These are phyloP conservation scores for Ambastaia sidthimunki DNA, from an alignment of 2,797 vertebrate species.

Conservation along the genomic window DNA sequence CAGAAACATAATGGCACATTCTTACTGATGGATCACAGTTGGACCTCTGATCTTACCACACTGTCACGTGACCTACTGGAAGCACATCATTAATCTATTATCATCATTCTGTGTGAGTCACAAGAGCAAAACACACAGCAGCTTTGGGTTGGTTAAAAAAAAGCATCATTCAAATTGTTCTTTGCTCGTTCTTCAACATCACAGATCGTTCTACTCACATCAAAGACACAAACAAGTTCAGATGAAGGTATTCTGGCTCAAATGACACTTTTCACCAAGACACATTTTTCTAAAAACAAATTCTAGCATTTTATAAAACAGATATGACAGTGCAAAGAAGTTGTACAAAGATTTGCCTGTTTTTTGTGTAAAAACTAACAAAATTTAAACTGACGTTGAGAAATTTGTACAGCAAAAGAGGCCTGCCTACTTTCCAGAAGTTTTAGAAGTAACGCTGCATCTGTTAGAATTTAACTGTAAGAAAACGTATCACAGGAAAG, in stretches of 20 bases:
- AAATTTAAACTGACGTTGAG: conserved; percentile 5
- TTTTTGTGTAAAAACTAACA: conserved; percentile 13
- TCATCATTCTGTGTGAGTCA: conserved; percentile 25
- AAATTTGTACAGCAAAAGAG: conserved; percentile 8
- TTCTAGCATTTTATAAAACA: conserved; percentile 33
- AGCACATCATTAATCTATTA: conserved; percentile 32
- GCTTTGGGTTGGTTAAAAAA: conserved; percentile 23
- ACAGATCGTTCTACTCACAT: not conserved
- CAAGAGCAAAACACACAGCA: conserved; percentile 11
- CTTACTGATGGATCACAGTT: conserved; percentile 31
- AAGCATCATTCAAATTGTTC: conserved; percentile 24
- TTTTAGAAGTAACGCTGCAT: not conserved
- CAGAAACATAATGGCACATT: conserved; percentile 12
- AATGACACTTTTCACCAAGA: conserved; percentile 14
- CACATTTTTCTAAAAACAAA: conserved; percentile 38
- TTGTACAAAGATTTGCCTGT: not conserved
- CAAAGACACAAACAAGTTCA: not conserved
- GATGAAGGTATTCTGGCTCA: conserved; percentile 31
- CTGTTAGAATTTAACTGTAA: conserved; percentile 5
- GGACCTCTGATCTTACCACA: conserved; percentile 16
- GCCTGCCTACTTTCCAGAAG: not conserved
- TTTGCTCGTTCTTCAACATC: not conserved
- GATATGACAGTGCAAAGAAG: conserved; percentile 52
- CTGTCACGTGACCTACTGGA: conserved; percentile 29
- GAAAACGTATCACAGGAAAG: not conserved